These are phyloP conservation scores for Kryptopterus vitreolus DNA, from an alignment of 2,797 vertebrate genomes.

Conservation along the genomic window DNA sequence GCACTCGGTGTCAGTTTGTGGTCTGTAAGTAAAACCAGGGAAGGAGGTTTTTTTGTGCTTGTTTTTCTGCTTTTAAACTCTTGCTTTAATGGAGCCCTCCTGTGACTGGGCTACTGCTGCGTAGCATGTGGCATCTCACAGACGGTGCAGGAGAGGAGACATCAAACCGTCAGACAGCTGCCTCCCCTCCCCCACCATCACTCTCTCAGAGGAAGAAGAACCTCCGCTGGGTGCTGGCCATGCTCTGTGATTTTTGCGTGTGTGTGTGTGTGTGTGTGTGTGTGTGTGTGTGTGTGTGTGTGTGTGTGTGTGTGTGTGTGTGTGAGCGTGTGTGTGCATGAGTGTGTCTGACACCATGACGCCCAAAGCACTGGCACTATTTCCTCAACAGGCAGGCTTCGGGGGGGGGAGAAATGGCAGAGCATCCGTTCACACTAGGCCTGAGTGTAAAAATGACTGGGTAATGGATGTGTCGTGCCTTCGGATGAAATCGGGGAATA, in stretches of 20 bases:
- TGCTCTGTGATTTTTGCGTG: slow-evolving; percentile 30
- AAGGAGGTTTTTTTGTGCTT: slow-evolving; percentile 10
- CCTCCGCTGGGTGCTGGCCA: slow-evolving; percentile 46
- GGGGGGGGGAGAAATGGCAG: slow-evolving; percentile 42
- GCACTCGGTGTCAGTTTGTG: background rate
- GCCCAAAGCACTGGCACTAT: slow-evolving; percentile 46
- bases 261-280: background rate
- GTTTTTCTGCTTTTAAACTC: slow-evolving; percentile 23
- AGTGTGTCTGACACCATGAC: slow-evolving; percentile 33
- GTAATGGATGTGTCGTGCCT: slow-evolving; percentile 44
- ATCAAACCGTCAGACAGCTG: slow-evolving; percentile 51
- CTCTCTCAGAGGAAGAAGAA: slow-evolving; percentile 39
- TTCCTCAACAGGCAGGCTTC: slow-evolving; percentile 42
- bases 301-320: slow-evolving; percentile 31
- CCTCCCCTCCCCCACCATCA: slow-evolving; percentile 40
- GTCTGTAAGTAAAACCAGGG: slow-evolving; percentile 14
- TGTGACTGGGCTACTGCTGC: slow-evolving; percentile 15
- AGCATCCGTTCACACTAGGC: slow-evolving; percentile 30
- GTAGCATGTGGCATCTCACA: slow-evolving; percentile 14
- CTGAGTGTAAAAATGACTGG: slow-evolving; percentile 44
- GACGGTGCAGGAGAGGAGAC: slow-evolving; percentile 37
- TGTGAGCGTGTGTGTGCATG: slow-evolving; percentile 6
- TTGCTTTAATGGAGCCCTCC: slow-evolving; percentile 21
- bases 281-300: slow-evolving; percentile 18
- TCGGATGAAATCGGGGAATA: background rate